Evolutionary conservation across 2,113 vertebrate genomes (phyloP).

Genomic region (Astatoreochromis straeleni): DNA sequence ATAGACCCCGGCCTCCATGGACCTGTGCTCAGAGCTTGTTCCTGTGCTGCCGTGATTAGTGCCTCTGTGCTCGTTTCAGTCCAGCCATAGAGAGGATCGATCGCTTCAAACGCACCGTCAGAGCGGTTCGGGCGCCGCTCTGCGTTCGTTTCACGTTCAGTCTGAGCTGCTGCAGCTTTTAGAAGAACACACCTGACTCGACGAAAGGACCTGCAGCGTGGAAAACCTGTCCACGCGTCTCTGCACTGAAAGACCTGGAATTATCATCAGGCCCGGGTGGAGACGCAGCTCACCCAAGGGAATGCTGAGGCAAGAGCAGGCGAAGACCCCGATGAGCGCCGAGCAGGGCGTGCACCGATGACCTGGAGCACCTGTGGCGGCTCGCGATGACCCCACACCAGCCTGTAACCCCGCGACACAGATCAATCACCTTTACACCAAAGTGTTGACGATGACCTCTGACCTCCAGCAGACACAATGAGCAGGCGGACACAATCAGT

Average conservation of each 20-base stretch:
- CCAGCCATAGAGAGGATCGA: not conserved
- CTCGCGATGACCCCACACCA: fast-evolving
- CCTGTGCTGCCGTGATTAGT: not conserved
- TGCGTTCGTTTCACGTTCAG: fast-evolving
- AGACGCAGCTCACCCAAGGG: not conserved
- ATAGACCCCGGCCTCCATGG: not conserved
- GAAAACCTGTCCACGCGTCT: fast-evolving
- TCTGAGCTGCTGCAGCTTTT: not conserved
- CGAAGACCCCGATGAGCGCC: fast-evolving
- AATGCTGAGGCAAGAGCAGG: fast-evolving
- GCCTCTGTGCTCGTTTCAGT: not conserved
- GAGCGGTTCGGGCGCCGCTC: fast-evolving
- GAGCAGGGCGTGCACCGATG: not conserved
- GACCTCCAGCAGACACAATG: not conserved
- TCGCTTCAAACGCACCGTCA: not conserved
- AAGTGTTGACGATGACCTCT: not conserved
- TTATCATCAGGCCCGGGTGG: fast-evolving
- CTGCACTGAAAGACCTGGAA: not conserved
- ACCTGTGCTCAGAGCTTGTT: not conserved
- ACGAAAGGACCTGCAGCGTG: not conserved
- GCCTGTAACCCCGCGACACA: not conserved
- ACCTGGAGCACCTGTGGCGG: not conserved
- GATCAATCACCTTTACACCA: not conserved
- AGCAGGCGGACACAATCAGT: not conserved
- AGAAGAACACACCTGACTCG: not conserved